phyloP scores from a whole-genome alignment of 1,140 invertebrate species.

The Cryptotermes secundus region DNA sequence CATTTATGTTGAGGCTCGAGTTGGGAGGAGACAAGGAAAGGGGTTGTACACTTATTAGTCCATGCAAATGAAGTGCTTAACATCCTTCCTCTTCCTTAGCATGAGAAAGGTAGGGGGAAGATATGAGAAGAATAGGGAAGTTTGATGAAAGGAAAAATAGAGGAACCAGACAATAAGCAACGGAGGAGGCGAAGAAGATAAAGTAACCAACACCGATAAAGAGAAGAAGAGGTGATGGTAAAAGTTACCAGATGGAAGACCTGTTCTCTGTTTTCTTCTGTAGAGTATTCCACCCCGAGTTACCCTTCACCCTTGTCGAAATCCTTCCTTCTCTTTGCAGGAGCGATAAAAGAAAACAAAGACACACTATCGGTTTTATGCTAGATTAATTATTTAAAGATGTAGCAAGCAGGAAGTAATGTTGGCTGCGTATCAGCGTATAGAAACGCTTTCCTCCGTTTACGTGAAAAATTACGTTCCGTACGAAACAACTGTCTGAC shows the following conservation, averaged over 20 bases:
- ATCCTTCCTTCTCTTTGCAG: not conserved
- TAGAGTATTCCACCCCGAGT: not conserved
- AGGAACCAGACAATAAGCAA: conserved; percentile 3
- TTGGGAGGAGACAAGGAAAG: not conserved
- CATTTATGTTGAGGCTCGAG: conserved; percentile 27
- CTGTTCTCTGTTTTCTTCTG: not conserved
- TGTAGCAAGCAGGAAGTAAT: conserved; percentile 21
- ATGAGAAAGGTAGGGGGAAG: not conserved
- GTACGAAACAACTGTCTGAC: not conserved
- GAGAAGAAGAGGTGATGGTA: conserved; percentile 18
- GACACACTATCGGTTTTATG: conserved; percentile 37
- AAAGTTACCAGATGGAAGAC: conserved; percentile 22
- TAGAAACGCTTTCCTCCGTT: not conserved
- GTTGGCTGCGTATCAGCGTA: conserved; percentile 14
- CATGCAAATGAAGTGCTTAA: conserved; percentile 35
- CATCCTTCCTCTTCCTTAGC: conserved; percentile 3
- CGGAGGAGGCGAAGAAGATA: not conserved
- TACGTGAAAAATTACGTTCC: not conserved
- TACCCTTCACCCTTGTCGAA: not conserved
- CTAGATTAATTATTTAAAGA: conserved; percentile 38
- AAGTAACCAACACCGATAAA: not conserved
- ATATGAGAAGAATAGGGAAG: not conserved
- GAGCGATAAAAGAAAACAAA: conserved; percentile 37
- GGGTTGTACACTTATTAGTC: conserved; percentile 29
- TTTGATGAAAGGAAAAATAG: not conserved